These are phyloP conservation scores for Propsilocerus akamusi DNA, from an alignment of 1,140 invertebrate species.

Conservation along the genomic window DNA sequence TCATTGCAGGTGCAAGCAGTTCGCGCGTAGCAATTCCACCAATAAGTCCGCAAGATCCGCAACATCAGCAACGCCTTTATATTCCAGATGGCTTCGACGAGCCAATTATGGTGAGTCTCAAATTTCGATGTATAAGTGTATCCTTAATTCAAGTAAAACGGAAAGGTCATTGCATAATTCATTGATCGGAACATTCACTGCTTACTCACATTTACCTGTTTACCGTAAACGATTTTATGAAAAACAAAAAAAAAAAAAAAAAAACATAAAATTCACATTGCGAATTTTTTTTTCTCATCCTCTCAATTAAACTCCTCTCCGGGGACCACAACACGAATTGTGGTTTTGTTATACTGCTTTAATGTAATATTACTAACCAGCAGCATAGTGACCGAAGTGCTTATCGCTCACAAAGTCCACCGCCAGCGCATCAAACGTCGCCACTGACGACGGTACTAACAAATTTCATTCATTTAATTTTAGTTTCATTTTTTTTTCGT, in stretches of 20 bases:
- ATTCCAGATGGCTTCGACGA: constrained; percentile 35
- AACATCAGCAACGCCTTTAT: constrained; percentile 25
- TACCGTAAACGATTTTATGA: background rate
- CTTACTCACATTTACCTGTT: background rate
- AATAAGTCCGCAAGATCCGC: constrained; percentile 39
- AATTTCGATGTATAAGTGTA: too few species aligned
- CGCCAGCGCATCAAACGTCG: constrained; percentile 60
- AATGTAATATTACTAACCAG: constrained; percentile 10
- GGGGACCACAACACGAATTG: too few species aligned
- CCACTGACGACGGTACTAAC: constrained; percentile 50
- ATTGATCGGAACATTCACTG: too few species aligned
- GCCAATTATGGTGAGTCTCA: constrained; percentile 44
- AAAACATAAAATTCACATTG: background rate
- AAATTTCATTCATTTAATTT: constrained; percentile 6
- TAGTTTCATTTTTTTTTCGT: constrained; percentile 6
- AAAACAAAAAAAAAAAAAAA: background rate
- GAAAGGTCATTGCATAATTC: too few species aligned
- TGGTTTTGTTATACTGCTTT: background rate
- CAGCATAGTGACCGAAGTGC: constrained; percentile 28
- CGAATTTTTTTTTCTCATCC: background rate
- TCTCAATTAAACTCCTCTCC: too few species aligned
- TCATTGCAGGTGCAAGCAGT: constrained; percentile 18
- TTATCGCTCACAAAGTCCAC: constrained; percentile 39
- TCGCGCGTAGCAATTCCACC: constrained; percentile 36
- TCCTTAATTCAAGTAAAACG: too few species aligned